Conservation (phyloP, 64 coral and sea anemone species). For the Platygyra sinensis region DNA sequence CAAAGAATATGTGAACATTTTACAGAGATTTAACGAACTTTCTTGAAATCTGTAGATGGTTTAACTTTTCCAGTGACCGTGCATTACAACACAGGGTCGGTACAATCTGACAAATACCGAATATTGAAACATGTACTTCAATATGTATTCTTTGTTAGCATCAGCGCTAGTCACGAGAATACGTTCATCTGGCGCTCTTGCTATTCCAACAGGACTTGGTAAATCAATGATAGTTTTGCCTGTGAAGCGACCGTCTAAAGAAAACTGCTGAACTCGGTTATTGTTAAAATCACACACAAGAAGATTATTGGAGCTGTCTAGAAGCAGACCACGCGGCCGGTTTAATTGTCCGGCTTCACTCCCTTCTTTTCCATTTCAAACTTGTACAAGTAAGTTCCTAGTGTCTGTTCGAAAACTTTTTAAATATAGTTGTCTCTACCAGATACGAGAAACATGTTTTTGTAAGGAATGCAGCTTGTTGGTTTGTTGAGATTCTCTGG, state of each 20-base stretch:
- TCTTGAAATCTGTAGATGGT: too few relatives aligned
- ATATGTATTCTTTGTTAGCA: not conserved
- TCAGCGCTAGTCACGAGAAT: not conserved
- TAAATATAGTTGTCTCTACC: conserved; percentile 32
- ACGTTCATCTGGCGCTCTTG: conserved; percentile 2
- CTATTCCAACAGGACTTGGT: not conserved
- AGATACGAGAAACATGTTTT: conserved; percentile 17
- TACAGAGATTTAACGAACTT: too few relatives aligned
- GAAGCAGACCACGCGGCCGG: not conserved
- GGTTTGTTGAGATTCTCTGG: conserved; percentile 3
- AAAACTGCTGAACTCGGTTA: conserved; percentile 46
- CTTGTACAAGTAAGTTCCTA: not conserved
- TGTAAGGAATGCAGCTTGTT: not conserved
- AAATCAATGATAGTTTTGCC: conserved; percentile 25
- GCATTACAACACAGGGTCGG: too few relatives aligned
- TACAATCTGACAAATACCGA: too few relatives aligned
- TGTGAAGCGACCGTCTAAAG: conserved; percentile 40
- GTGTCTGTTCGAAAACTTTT: conserved; percentile 31
- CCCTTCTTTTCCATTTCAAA: conserved; percentile 10
- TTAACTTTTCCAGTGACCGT: too few relatives aligned
- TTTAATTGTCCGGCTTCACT: not conserved
- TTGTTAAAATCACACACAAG: conserved; percentile 43
- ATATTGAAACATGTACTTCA: not conserved
- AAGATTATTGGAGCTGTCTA: conserved; percentile 9
- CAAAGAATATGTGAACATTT: too few relatives aligned